Percentiles rank a stretch among this genome's conserved stretches.
Conservation (phyloP, 2,888 invertebrate species). For the Nymphalis polychloros region DNA sequence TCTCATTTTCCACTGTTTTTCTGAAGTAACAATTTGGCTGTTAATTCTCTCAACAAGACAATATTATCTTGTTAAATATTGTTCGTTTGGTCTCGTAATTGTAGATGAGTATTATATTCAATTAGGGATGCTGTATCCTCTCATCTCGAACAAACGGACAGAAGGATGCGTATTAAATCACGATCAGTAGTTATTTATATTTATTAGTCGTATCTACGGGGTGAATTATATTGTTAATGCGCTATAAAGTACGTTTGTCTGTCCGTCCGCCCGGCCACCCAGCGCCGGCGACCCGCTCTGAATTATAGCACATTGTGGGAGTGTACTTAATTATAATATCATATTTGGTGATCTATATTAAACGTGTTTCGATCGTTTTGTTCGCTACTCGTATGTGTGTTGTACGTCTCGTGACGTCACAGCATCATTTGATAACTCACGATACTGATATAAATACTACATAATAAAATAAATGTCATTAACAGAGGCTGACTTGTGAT, state of each 20-base stretch:
- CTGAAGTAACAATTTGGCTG: too few relatives aligned
- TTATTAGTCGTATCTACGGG: slow-evolving; percentile 66
- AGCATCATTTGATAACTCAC: not conserved
- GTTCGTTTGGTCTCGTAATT: not conserved
- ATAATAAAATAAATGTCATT: not conserved
- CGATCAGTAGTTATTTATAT: slow-evolving; percentile 73
- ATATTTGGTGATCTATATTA: slow-evolving; percentile 9
- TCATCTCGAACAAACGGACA: not conserved
- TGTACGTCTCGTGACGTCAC: not conserved
- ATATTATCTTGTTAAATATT: too few relatives aligned
- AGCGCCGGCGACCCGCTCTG: slow-evolving; percentile 19
- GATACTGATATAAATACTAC: not conserved
- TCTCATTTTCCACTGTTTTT: too few relatives aligned
- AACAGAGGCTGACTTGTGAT: not conserved
- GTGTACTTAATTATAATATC: slow-evolving; percentile 31
- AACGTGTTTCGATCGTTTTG: not conserved
- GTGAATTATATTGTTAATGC: slow-evolving; percentile 71
- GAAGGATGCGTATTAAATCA: slow-evolving; percentile 64
- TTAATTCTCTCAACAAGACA: too few relatives aligned
- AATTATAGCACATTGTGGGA: slow-evolving; percentile 25
- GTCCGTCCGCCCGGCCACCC: slow-evolving; percentile 57
- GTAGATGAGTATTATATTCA: not conserved
- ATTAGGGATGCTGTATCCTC: slow-evolving; percentile 14
- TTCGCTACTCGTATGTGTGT: not conserved
- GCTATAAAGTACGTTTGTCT: slow-evolving; percentile 63